Evolutionary conservation across 2,797 vertebrate genomes (phyloP), one percentile per base, ranked within the genome.

Genomic region (Hylomyscus alleni): DNA sequence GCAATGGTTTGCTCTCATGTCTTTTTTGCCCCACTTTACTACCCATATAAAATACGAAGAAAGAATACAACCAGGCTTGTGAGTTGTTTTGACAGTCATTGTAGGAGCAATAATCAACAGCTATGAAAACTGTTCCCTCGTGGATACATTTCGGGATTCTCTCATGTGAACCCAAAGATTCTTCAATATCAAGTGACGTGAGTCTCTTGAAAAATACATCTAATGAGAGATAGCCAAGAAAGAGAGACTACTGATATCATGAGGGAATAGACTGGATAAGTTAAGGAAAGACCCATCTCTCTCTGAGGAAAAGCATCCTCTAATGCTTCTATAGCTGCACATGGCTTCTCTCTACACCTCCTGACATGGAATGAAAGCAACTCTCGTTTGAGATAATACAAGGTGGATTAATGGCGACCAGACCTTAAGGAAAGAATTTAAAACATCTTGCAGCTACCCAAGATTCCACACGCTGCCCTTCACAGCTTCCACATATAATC

Each of bases 381-480:
- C 26, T 29, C 5, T 95, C 50, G 76, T 77, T 69, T 92, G 52
- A 81, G 96, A 85, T 52, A 88, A 83, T 34, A 65, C 1, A 20
- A 67, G 62, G 52, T 0, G 0, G 50, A 47, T 95, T 88, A 56
- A 56, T 82, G 73, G 93, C 95, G 37, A 14, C 77, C 67, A 93
- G 19, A 72, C 60, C 58, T 75, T 80, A 73, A 54, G 67, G 40
- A 81, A 94, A 93, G 58, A 24, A 94, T 72, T 88, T 76, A 83
- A 93, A 91, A 62, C 22, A 50, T 52, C 34, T 47, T 89, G 20
- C 88, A 65, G n/a, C 62, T 84, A 54, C n/a, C 56, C 34, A 44
- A 7, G 31, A 50, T 29, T n/a, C n/a, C 50, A 88, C 50, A 56
- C 0, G 5, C 5, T 37, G 20, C 9, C 84, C 12, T 75, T 88